Evolutionary conservation across 2,113 vertebrate genomes (phyloP).

Genomic region (Scytalopus superciliaris): DNA sequence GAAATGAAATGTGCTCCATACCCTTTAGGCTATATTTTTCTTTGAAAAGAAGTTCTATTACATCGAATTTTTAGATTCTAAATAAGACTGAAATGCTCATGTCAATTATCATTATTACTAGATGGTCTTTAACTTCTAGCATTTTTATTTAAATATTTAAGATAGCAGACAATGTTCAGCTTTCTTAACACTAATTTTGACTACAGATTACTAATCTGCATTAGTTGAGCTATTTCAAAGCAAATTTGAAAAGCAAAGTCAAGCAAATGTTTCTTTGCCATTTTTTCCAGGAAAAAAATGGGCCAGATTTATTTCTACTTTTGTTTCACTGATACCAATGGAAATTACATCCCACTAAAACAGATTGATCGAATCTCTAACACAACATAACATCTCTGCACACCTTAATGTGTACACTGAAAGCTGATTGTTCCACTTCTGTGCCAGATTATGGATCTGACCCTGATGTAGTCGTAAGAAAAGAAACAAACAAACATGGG

Average conservation of each 20-base stretch:
- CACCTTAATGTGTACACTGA: not conserved
- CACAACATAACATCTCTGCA: not conserved
- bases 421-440: not conserved
- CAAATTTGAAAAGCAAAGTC: not conserved
- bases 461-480: not conserved
- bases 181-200: not conserved
- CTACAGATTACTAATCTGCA: not conserved
- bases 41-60: not conserved
- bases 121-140: not conserved
- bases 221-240: not conserved
- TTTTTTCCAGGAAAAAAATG: not conserved
- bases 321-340: not conserved
- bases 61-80: not conserved
- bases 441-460: not conserved
- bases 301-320: not conserved
- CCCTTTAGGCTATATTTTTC: not conserved
- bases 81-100: not conserved
- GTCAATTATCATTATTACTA: not conserved
- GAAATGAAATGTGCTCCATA: not conserved
- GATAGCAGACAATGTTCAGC: not conserved
- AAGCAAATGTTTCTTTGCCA: not conserved
- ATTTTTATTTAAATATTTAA: slow-evolving; percentile 12
- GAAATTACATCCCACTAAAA: not conserved
- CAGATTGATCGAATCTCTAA: not conserved
- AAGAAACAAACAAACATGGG: not conserved